These are phyloP conservation scores for Synergus itoensis DNA, from an alignment of 2,888 invertebrate genomes.

Conservation along the genomic window DNA sequence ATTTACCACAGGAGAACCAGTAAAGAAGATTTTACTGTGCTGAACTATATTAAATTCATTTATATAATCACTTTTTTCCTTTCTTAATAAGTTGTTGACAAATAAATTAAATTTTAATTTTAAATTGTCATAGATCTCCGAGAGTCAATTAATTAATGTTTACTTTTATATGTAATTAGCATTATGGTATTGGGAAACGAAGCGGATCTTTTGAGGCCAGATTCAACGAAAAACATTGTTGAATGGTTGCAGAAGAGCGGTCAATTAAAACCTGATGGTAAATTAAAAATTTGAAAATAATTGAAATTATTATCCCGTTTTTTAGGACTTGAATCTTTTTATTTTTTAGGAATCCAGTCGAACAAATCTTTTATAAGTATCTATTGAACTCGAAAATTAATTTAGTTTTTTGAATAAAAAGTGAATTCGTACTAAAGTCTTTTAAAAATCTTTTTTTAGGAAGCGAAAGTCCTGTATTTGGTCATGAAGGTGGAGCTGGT, in stretches of 20 bases:
- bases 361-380: neutral
- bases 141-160: neutral
- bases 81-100: neutral
- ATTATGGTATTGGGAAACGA: constrained; percentile 66
- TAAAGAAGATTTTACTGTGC: neutral
- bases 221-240: constrained; percentile 57
- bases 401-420: neutral
- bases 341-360: neutral
- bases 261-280: constrained; percentile 61
- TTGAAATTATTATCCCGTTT: constrained; percentile 58
- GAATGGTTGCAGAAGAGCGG: constrained; percentile 67
- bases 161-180: neutral
- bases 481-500: constrained; percentile 68
- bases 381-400: neutral
- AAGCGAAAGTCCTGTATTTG: constrained; percentile 86
- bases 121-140: neutral
- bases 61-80: neutral
- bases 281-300: constrained; percentile 44
- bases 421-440: neutral
- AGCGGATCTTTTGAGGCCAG: constrained; percentile 55
- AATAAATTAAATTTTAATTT: neutral
- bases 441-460: constrained; percentile 79
- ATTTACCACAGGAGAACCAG: neutral
- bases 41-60: neutral
- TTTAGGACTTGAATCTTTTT: constrained; percentile 61